Percentiles rank a stretch among this genome's conserved stretches.
Evolutionary conservation across 2,797 vertebrate genomes (phyloP).

Genomic region (Hapalemur alaotrensis): DNA sequence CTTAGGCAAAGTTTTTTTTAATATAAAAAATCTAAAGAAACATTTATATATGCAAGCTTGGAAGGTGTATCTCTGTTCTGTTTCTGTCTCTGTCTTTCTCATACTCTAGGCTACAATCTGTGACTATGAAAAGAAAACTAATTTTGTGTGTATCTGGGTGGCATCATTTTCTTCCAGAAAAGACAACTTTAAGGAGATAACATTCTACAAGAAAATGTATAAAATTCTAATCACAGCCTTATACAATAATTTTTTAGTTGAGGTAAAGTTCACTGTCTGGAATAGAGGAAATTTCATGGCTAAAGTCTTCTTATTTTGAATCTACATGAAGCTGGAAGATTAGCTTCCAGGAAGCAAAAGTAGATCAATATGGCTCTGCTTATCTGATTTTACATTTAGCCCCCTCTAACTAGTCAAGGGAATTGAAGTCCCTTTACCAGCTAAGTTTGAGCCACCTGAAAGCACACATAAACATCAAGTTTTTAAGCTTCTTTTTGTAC

Average conservation of each 20-base stretch:
- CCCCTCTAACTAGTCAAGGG: constrained; percentile 13
- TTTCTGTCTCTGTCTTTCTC: background rate
- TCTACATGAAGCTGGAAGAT: constrained; percentile 37
- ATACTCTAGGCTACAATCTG: background rate
- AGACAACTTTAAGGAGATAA: background rate
- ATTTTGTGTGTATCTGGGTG: background rate
- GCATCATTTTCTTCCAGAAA: background rate
- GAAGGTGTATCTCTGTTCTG: background rate
- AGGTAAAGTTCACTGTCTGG: constrained; percentile 17
- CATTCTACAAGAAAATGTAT: background rate
- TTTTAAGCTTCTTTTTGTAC: constrained; percentile 2
- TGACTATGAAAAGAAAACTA: background rate
- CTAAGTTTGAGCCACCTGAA: constrained; percentile 28
- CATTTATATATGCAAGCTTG: background rate
- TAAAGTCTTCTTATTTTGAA: constrained; percentile 43
- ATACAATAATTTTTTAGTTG: constrained; percentile 2
- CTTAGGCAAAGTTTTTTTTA: background rate
- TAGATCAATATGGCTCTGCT: constrained; percentile 56
- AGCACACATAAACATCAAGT: background rate
- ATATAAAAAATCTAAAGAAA: background rate
- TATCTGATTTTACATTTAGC: constrained; percentile 50
- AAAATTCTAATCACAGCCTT: constrained; percentile 2
- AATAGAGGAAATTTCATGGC: constrained; percentile 33
- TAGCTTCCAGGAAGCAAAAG: constrained; percentile 52
- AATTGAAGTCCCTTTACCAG: constrained; percentile 7